Evolutionary conservation across 2,888 invertebrate genomes (phyloP).

Genomic region (Zhuqinia jingwanae): DNA sequence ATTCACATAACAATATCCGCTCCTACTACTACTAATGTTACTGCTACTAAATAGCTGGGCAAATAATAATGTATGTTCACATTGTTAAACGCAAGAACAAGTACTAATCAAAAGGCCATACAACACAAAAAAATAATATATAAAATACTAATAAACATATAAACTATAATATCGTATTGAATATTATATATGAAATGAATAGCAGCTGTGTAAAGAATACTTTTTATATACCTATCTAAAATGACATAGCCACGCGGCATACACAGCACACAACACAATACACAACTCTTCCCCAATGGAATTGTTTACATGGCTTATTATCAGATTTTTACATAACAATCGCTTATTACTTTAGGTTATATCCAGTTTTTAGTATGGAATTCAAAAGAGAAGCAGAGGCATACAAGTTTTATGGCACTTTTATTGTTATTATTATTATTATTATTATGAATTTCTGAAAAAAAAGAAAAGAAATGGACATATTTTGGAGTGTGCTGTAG

Average conservation of each 20-base stretch:
- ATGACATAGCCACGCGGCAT: too few species aligned
- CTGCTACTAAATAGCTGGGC: background rate
- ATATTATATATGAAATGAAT: background rate
- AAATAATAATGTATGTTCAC: background rate
- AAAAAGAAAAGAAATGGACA: too few species aligned
- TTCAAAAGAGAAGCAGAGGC: too few species aligned
- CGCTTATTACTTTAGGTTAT: slow-evolving; percentile 36
- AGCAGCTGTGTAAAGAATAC: background rate
- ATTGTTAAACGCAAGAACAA: background rate
- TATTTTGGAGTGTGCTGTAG: background rate
- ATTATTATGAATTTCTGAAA: slow-evolving; percentile 14
- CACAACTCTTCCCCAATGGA: too few species aligned
- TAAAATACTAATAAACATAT: background rate
- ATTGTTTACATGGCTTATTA: background rate
- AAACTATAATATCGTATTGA: background rate
- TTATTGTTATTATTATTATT: background rate
- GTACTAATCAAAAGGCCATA: background rate
- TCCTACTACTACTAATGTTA: background rate
- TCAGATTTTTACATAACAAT: slow-evolving; percentile 25
- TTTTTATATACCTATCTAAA: too few species aligned
- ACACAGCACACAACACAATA: too few species aligned
- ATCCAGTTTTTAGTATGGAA: too few species aligned
- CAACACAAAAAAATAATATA: too few species aligned
- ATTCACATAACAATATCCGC: background rate
- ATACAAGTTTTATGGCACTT: background rate